Base-by-base conservation (phyloP, 2,113 vertebrate species). In the Forbesichthys papilliferus region DNA sequence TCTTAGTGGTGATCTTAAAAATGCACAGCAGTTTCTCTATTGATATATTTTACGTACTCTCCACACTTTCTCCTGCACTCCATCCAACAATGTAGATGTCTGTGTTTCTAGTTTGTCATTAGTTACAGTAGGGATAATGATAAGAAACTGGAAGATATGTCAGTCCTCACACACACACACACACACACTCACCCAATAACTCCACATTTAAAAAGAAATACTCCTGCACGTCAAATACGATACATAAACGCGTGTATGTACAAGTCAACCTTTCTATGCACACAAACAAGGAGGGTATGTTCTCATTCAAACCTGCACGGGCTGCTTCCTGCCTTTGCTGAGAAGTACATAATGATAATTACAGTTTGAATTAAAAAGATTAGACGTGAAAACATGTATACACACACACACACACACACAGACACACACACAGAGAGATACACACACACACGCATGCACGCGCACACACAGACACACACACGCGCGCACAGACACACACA, bases 321-420 rank as follows among this genome's bases (percentile, higher is more conserved):
- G 82, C 82, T 81, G 82, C 89, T 89, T 87, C 78, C 78, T 87
- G 79, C 75, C 79, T 64, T 74, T 90, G 84, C 81, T 76, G 85
- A 90, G 89, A 90, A 90, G 81, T 73, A 71, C 81, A 89, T 89
- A 86, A 89, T 90, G 86, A 86, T 89, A 90, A 90, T 90, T 90
- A 90, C 84, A 84, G 85, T 84, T 87, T 88, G 85, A 88, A 89
- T 89, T 88, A 89, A 85, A 74, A 78, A 85, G 79, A 86, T 85
- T 80, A 87, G 67, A 90, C 59, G 46, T 36, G 33, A 27, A 61
- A 18, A 61, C 42, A 61, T 1, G 16, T 42, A 11, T 13, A 11
- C 55, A 20, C 55, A 5, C n/a, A 20, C 55, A 58, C 10, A 13
- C 5, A 36, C 58, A 60, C 27, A 13, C 27, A 14, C 27, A 49